These are phyloP conservation scores for Chanos chanos DNA, from an alignment of 2,797 vertebrate genomes.

Conservation along the genomic window DNA sequence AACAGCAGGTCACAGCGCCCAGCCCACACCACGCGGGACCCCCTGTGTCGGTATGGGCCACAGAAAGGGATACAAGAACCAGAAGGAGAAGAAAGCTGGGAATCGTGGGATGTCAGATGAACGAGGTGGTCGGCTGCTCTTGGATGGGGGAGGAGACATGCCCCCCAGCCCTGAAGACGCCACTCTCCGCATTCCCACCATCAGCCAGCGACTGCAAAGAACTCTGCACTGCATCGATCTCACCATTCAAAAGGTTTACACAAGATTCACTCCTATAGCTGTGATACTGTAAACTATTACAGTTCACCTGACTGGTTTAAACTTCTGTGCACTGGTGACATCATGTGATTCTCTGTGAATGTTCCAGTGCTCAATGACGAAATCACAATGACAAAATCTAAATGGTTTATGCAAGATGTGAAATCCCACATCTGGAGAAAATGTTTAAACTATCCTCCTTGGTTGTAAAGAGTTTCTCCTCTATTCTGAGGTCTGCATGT, in stretches of 20 bases:
- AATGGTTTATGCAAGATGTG: no score
- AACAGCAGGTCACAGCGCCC: conserved; percentile 80
- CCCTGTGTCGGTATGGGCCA: conserved; percentile 76
- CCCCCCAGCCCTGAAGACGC: conserved; percentile 74
- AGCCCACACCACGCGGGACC: conserved; percentile 83
- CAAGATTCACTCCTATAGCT: background rate
- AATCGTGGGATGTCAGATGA: conserved; percentile 68
- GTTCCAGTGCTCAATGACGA: no score
- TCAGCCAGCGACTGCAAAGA: conserved; percentile 77
- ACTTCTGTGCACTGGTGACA: no score
- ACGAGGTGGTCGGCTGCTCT: conserved; percentile 79
- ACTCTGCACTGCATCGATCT: conserved; percentile 82
- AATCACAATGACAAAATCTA: no score
- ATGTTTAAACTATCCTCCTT: no score
- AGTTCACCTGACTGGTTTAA: no score
- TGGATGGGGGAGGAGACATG: conserved; percentile 60
- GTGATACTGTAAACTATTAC: no score
- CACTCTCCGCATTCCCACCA: conserved; percentile 63
- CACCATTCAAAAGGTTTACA: conserved; percentile 76
- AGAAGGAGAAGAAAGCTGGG: conserved; percentile 50
- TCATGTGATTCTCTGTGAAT: no score
- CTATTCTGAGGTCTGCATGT: no score
- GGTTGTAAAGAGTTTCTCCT: no score
- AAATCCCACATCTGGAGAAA: no score
- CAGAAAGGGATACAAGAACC: conserved; percentile 54